Percentiles rank a stretch among this genome's conserved stretches.
Conservation (phyloP, 2,113 vertebrate species). For the Oceanodroma tethys region DNA sequence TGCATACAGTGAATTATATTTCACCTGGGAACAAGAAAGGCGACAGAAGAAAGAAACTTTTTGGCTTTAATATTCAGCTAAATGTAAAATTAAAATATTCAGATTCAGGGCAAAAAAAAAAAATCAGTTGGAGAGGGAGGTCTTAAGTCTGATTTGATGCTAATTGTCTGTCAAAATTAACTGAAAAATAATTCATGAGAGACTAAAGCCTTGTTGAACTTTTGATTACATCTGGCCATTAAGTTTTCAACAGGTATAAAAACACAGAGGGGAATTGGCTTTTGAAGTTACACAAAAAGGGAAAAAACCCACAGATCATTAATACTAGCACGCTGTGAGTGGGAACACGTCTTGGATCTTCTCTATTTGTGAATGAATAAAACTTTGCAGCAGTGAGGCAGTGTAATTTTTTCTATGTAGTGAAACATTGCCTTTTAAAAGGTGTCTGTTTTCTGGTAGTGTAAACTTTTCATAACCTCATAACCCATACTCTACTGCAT, state of each 20-base stretch:
- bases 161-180: neutral
- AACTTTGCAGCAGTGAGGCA: neutral
- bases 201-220: neutral
- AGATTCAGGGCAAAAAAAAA: neutral
- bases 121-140: neutral
- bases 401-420: too few species aligned
- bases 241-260: neutral
- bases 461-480: neutral
- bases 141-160: neutral
- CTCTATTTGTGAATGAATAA: neutral
- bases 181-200: neutral
- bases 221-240: neutral
- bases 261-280: neutral
- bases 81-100: neutral
- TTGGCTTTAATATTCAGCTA: neutral
- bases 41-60: neutral
- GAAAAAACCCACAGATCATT: accelerated
- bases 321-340: neutral
- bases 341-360: neutral
- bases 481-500: neutral
- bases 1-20: neutral
- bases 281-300: neutral
- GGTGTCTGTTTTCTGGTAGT: neutral
- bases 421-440: neutral
- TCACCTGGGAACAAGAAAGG: neutral